A percentile compares a stretch with the other conserved stretches of the same genome.
Evolutionary conservation across 2,888 invertebrate genomes (phyloP).

Genomic region (Phlogophora meticulosa): DNA sequence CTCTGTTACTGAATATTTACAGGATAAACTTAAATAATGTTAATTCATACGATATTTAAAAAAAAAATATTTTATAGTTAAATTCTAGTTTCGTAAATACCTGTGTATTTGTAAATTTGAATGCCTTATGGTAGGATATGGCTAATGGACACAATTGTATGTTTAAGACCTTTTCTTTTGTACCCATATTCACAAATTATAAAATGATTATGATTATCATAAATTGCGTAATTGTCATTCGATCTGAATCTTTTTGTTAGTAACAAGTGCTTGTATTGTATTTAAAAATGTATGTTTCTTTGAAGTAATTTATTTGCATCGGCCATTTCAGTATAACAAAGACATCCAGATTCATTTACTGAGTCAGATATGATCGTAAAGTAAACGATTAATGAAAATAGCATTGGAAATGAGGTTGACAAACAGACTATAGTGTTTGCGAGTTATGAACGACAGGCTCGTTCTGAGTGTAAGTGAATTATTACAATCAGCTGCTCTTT

Average conservation of each 20-base stretch:
- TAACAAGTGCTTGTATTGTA: background rate
- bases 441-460: slow-evolving; percentile 77
- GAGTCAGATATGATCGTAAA: slow-evolving; percentile 81
- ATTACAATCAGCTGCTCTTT: slow-evolving; percentile 75
- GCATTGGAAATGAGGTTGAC: slow-evolving; percentile 74
- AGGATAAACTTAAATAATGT: no score
- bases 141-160: no score
- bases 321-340: slow-evolving; percentile 38
- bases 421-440: slow-evolving; percentile 82
- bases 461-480: slow-evolving; percentile 72
- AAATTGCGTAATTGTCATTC: background rate
- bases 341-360: slow-evolving; percentile 57
- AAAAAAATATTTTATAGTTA: no score
- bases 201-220: no score
- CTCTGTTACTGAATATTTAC: no score
- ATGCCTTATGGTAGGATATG: no score
- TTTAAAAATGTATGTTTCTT: slow-evolving; percentile 23
- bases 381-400: slow-evolving; percentile 80
- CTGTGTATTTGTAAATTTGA: no score
- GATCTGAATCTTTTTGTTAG: background rate
- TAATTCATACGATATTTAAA: no score
- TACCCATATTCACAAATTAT: no score
- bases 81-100: no score
- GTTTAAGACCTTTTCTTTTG: no score
- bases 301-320: slow-evolving; percentile 24